These are phyloP conservation scores for Suricata suricatta DNA, from an alignment of 2,113 vertebrate genomes.

Conservation along the genomic window DNA sequence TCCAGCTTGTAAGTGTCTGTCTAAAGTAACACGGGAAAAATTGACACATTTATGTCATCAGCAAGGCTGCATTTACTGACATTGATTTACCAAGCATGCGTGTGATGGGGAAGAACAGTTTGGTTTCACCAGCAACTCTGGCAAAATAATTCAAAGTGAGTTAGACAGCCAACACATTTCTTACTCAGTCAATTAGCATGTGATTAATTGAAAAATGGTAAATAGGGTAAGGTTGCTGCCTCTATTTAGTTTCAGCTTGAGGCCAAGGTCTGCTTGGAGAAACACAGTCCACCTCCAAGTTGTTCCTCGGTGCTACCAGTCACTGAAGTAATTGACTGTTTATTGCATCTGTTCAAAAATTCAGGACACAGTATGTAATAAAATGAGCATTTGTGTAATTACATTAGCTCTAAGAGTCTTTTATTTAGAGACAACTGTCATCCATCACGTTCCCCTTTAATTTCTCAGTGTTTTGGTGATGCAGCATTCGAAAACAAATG, in stretches of 20 bases:
- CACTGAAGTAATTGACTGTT: conserved; percentile 70
- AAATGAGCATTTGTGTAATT: conserved; percentile 69
- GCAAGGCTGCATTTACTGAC: not conserved
- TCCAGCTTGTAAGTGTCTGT: conserved; percentile 38
- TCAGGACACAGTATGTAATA: conserved; percentile 22
- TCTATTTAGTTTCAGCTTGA: conserved; percentile 47
- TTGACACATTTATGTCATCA: conserved; percentile 18
- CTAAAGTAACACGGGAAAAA: conserved; percentile 51
- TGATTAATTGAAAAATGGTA: conserved; percentile 76
- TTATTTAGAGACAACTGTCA: conserved; percentile 57
- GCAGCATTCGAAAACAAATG: not conserved
- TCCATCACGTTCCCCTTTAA: conserved; percentile 41
- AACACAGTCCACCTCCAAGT: not conserved
- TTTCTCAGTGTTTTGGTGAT: conserved; percentile 13
- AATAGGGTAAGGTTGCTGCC: not conserved
- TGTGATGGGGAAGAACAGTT: not conserved
- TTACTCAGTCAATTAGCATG: conserved; percentile 78
- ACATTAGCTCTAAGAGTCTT: conserved; percentile 58
- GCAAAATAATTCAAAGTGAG: conserved; percentile 69
- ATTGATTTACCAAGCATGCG: conserved; percentile 38
- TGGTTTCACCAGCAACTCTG: not conserved
- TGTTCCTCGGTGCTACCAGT: conserved; percentile 35
- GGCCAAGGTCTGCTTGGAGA: conserved; percentile 40
- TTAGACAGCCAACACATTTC: conserved; percentile 71
- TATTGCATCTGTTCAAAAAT: conserved; percentile 66